These are phyloP conservation scores for Anarsia innoxiella DNA, from an alignment of 2,888 invertebrate genomes.

Conservation along the genomic window DNA sequence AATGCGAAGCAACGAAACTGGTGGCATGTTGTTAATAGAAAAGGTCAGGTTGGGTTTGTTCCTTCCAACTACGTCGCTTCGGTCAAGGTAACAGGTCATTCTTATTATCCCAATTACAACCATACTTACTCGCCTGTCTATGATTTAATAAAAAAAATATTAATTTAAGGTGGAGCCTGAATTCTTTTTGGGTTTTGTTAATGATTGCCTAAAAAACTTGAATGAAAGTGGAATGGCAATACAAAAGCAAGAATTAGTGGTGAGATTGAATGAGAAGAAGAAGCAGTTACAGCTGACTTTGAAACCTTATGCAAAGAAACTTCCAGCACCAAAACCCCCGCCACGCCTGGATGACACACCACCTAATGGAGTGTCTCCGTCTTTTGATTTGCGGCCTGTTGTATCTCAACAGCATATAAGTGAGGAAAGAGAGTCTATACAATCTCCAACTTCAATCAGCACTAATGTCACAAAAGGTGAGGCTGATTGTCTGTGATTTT, in stretches of 20 bases:
- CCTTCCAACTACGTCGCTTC: conserved; percentile 90
- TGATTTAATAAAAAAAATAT: too few species aligned
- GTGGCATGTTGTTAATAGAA: conserved; percentile 91
- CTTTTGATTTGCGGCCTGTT: conserved; percentile 61
- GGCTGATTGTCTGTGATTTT: neutral
- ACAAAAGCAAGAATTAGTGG: conserved; percentile 78
- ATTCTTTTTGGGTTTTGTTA: conserved; percentile 82
- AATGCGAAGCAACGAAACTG: conserved; percentile 88
- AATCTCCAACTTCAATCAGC: conserved; percentile 41
- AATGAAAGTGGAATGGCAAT: conserved; percentile 56
- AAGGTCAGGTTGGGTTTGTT: conserved; percentile 88
- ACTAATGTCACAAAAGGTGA: conserved; percentile 40
- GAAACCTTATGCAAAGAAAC: conserved; percentile 52
- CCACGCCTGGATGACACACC: conserved; percentile 61
- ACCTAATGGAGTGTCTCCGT: conserved; percentile 65
- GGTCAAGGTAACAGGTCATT: conserved; percentile 77
- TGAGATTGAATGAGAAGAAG: conserved; percentile 79
- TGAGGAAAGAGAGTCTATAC: conserved; percentile 52
- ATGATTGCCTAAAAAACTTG: conserved; percentile 79
- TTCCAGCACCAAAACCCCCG: conserved; percentile 62
- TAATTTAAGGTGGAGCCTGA: conserved; percentile 82
- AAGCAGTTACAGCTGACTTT: conserved; percentile 66
- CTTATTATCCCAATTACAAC: neutral
- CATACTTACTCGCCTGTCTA: too few species aligned
- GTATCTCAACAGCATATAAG: conserved; percentile 63